Conservation (phyloP, 2,888 invertebrate genomes). For the Amaurobius ferox region DNA sequence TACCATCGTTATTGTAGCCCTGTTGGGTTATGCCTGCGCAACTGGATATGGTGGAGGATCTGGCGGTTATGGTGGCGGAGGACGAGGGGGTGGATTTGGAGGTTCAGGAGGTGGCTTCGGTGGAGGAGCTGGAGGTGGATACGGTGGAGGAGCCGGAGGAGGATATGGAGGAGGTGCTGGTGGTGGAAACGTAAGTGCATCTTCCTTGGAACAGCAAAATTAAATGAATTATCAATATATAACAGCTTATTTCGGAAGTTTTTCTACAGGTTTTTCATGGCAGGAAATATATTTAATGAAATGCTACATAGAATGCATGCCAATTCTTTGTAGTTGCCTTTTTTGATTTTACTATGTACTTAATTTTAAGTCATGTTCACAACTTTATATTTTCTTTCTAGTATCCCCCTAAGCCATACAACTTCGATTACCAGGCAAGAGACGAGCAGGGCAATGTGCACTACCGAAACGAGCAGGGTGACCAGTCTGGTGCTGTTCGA, state of each 20-base stretch:
- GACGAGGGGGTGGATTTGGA: constrained; percentile 30
- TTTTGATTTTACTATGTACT: too few relatives aligned
- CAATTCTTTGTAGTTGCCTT: too few relatives aligned
- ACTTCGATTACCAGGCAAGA: constrained; percentile 66
- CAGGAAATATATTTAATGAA: background rate
- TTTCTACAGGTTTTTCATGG: background rate
- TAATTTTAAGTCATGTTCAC: too few relatives aligned
- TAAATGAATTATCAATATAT: too few relatives aligned
- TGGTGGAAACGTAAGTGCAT: constrained; percentile 11
- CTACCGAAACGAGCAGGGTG: constrained; percentile 70
- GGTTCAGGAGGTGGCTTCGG: background rate
- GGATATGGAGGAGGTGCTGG: constrained; percentile 17
- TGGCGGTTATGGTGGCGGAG: constrained; percentile 24
- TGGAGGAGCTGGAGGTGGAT: constrained; percentile 17
- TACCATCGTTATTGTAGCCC: constrained; percentile 36
- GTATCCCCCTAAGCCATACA: constrained; percentile 66
- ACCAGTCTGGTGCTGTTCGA: constrained; percentile 51
- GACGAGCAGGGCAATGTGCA: constrained; percentile 70
- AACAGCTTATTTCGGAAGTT: too few relatives aligned
- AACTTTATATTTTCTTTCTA: background rate
- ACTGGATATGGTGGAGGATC: constrained; percentile 48
- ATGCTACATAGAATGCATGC: too few relatives aligned
- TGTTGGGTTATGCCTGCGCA: constrained; percentile 36
- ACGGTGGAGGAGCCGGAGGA: constrained; percentile 26
- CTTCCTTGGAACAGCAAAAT: too few relatives aligned